Conservation (phyloP, 1,140 invertebrate species). For the Asobara japonica region DNA sequence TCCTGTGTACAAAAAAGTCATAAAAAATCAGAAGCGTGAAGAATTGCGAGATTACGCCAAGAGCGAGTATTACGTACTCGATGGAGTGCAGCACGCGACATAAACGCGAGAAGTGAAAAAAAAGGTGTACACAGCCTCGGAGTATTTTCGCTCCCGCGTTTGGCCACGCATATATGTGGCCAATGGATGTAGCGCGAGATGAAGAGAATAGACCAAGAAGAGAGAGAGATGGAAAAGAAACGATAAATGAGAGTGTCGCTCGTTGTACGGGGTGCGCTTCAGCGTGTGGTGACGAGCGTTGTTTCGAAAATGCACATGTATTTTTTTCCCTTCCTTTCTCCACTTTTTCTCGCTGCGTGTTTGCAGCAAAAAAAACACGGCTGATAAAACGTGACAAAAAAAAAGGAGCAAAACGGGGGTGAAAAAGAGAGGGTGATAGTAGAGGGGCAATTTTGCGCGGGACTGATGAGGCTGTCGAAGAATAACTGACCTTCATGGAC, state of each 20-base stretch:
- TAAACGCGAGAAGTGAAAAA: slow-evolving; percentile 7
- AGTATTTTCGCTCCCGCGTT: slow-evolving; percentile 8
- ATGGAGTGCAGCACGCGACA: slow-evolving; percentile 18
- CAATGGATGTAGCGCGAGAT: slow-evolving; percentile 10
- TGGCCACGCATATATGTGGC: background rate
- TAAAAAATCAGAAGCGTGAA: background rate
- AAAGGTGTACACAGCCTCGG: slow-evolving; percentile 1
- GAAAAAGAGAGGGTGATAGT: slow-evolving; percentile 26
- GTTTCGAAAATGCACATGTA: slow-evolving; percentile 22
- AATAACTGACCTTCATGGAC: background rate
- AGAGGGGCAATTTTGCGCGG: background rate
- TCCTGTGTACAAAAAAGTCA: background rate
- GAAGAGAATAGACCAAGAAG: slow-evolving; percentile 3
- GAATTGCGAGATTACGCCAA: slow-evolving; percentile 1
- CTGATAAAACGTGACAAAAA: background rate
- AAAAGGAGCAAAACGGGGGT: slow-evolving; percentile 28
- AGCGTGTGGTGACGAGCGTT: slow-evolving; percentile 22
- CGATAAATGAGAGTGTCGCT: slow-evolving; percentile 39
- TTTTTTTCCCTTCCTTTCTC: background rate
- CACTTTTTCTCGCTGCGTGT: background rate
- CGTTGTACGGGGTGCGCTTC: slow-evolving; percentile 11
- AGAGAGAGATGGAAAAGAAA: too few species aligned
- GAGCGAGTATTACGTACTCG: background rate
- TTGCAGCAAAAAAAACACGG: background rate
- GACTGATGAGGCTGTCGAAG: background rate